Percentiles rank a stretch among this genome's conserved stretches.
These are phyloP conservation scores for Calyptomena viridis DNA, from an alignment of 2,113 vertebrate genomes.

Conservation along the genomic window DNA sequence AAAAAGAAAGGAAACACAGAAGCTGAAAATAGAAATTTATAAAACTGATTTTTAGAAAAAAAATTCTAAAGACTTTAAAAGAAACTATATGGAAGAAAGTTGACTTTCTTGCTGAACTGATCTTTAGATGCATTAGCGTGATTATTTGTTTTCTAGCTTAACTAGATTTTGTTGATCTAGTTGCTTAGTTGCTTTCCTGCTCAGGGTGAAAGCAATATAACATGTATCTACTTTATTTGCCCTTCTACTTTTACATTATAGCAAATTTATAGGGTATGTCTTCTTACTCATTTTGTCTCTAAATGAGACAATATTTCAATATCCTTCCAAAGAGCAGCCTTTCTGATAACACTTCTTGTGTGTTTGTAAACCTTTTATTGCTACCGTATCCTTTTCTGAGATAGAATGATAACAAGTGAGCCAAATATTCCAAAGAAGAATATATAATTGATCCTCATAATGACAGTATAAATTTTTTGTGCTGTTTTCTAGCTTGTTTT, in stretches of 20 bases:
- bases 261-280: not conserved
- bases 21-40: not conserved
- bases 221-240: not conserved
- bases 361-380: not conserved
- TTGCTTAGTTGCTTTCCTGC: not conserved
- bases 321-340: not conserved
- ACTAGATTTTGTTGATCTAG: not conserved
- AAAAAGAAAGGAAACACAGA: not conserved
- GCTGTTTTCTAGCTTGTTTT: not conserved
- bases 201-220: not conserved
- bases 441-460: not conserved
- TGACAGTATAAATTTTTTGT: not conserved
- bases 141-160: not conserved
- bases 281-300: not conserved
- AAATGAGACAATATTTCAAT: constrained; percentile 40
- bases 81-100: not conserved
- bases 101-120: not conserved
- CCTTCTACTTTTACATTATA: not conserved
- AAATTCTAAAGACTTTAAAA: not conserved
- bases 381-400: not conserved
- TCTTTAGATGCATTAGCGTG: not conserved
- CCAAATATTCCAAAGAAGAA: not conserved
- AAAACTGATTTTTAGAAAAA: not conserved
- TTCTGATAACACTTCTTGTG: not conserved
- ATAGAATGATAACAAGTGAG: not conserved